A percentile compares a stretch with the other conserved stretches of the same genome.
phyloP scores from a whole-genome alignment of 2,797 vertebrate species.

The Amniataba percoides region DNA sequence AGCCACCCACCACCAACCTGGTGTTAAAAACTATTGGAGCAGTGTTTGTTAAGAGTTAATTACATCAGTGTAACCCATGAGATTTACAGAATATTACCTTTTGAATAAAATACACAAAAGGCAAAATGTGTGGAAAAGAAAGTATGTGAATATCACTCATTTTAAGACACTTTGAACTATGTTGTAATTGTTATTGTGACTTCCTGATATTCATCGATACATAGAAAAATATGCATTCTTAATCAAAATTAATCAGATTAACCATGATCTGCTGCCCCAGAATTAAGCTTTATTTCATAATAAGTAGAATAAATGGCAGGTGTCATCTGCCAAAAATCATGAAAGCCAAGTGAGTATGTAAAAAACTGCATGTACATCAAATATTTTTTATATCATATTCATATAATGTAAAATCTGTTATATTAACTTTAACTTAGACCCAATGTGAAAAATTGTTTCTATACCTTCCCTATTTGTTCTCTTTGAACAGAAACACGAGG shows the following conservation, averaged over 20 bases:
- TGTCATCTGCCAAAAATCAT: neutral
- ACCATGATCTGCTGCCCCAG: neutral
- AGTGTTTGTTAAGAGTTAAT: neutral
- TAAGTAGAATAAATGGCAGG: neutral
- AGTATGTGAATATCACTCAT: neutral
- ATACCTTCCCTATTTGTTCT: neutral
- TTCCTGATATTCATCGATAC: neutral
- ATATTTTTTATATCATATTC: neutral
- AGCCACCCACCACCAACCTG: too few relatives aligned
- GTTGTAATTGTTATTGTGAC: neutral
- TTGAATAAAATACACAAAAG: neutral
- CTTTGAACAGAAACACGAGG: conserved; percentile 4
- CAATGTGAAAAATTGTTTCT: neutral
- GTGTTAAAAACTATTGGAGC: too few relatives aligned
- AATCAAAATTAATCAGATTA: too few relatives aligned
- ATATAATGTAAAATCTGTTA: neutral
- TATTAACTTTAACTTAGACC: neutral
- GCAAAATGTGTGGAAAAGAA: neutral
- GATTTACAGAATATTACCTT: neutral
- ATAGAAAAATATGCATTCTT: neutral
- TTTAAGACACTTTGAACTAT: neutral
- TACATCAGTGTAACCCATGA: neutral
- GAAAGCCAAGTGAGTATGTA: too few relatives aligned
- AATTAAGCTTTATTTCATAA: neutral
- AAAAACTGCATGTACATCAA: too few relatives aligned